Evolutionary conservation across 2,797 vertebrate genomes (phyloP), one percentile per base, ranked within the genome.

Genomic region (Characodon lateralis): DNA sequence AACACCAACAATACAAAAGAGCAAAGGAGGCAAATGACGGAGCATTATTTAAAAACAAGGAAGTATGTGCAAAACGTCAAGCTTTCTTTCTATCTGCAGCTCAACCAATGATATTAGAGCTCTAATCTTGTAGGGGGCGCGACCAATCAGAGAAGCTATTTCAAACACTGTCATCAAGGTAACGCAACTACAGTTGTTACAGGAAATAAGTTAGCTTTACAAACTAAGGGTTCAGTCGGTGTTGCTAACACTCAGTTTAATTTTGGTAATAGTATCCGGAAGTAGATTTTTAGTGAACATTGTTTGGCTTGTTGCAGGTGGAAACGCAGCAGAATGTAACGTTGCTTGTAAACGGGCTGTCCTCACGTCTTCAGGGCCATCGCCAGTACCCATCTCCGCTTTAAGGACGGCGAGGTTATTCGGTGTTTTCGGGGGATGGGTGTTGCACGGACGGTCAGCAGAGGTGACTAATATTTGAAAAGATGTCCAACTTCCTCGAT

Each of bases 401-500:
- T 72, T 7, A 72, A 28, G 79, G 75, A 77, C 74, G 80, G 82
- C 76, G 72, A 59, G 55, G 83, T 61, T 73, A 83, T 65, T 74
- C 56, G 18, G 39, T 48, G 66, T 46, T 46, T 72, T 26, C 73
- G 78, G 77, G 84, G 48, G 79, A 94, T 94, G 94, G 93, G 82
- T 87, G 79, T 82, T 69, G 77, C 12, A 9, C 63, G 88, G 83
- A 72, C 78, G 10, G 55, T 51, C 43, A 43, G 65, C 48, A 72
- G 61, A 84, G 79, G 81, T 71, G 56, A 90, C 51, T 92, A 90
- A 86, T 73, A 56, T 31, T 78, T 61, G 41, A 87, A 95, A 51
- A 31, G 24, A 98, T 98, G 97, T 95, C 93, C 89, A 94, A 85
- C 78, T 94, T 97, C 87, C 93, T 96, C 55, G 94, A 94, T 82